Evolutionary conservation across 2,113 vertebrate genomes (phyloP).

Genomic region (Lipotes vexillifer): DNA sequence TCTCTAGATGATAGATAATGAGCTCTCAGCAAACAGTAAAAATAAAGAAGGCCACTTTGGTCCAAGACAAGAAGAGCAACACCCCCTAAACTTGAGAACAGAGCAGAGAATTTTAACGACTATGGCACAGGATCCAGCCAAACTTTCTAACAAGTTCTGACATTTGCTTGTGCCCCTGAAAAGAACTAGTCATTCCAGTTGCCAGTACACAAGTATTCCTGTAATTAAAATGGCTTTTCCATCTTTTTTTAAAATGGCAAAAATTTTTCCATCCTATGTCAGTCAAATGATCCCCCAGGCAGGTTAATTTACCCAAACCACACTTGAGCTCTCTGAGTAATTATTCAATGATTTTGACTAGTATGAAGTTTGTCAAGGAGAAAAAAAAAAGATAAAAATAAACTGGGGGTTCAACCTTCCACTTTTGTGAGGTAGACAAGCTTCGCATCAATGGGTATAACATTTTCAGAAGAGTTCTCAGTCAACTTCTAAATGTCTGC

Average conservation of each 20-base stretch:
- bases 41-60: background rate
- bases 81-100: background rate
- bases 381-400: background rate
- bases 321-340: background rate
- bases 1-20: background rate
- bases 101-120: background rate
- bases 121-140: background rate
- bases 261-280: background rate
- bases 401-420: background rate
- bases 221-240: background rate
- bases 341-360: background rate
- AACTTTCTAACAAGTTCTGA: background rate
- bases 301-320: background rate
- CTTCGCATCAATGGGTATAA: background rate
- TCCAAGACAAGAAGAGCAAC: background rate
- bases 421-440: background rate
- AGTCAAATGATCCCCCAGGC: background rate
- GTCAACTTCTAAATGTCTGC: background rate
- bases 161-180: background rate
- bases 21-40: background rate
- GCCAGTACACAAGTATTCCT: background rate
- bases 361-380: background rate
- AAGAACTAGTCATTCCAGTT: background rate
- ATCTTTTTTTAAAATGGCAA: background rate
- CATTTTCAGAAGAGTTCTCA: background rate